Evolutionary conservation across 2,797 vertebrate genomes (phyloP).

Genomic region (Okamejei kenojei): DNA sequence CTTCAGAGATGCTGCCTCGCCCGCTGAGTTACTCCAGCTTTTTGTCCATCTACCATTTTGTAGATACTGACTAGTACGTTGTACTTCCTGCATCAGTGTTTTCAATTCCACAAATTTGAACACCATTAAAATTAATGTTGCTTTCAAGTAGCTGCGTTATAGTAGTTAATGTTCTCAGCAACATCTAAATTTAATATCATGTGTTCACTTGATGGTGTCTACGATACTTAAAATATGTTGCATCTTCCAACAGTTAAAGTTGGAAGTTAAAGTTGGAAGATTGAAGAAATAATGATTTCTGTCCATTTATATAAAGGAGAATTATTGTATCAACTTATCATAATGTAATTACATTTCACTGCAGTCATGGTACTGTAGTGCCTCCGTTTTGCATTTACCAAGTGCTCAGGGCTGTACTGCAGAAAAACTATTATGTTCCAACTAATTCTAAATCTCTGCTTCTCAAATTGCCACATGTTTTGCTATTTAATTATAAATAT

Average conservation of each 20-base stretch:
- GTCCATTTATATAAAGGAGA: background rate
- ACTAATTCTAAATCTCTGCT: background rate
- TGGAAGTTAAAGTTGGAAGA: too few species aligned
- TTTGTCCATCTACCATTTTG: background rate
- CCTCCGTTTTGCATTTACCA: background rate
- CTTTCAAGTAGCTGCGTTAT: background rate
- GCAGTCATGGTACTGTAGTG: background rate
- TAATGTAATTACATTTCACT: background rate
- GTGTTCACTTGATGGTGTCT: background rate
- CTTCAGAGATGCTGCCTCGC: too few species aligned
- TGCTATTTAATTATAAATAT: background rate
- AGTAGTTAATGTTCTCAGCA: background rate
- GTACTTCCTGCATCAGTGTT: background rate
- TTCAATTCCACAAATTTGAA: background rate
- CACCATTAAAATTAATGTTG: background rate
- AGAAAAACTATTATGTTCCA: background rate
- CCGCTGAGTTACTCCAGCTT: too few species aligned
- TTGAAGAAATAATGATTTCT: background rate
- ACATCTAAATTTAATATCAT: background rate
- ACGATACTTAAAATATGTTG: background rate
- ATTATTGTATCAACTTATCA: background rate
- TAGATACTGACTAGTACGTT: background rate
- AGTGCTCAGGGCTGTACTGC: background rate
- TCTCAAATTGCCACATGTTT: background rate
- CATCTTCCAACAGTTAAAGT: background rate